Base-by-base conservation (phyloP, 2,113 vertebrate species). In the Merops nubicus region DNA sequence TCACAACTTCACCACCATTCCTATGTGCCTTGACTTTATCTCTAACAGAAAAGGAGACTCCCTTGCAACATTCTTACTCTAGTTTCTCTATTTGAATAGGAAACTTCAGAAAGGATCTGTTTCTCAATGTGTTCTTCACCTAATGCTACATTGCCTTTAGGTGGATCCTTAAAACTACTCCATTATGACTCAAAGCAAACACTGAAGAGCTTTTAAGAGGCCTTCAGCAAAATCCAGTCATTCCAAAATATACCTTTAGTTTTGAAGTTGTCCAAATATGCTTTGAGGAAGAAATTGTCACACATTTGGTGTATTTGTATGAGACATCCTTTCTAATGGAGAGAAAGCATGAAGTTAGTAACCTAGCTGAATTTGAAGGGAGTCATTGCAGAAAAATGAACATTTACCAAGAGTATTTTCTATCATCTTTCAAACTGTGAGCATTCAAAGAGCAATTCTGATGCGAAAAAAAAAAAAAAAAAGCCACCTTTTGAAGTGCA, bases 401-500 rank as follows among this genome's bases (percentile, higher is more conserved):
- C 20, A 12, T 33, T 91, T 88, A 65, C 62, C 5, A 11, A 13
- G 9, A 57, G 3, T 69, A 33, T 57, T 75, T 91, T 69, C 54
- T 38, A 10, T 56, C 36, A 4, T n/a, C 53, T 72, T 85, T 88
- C 36, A 54, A 79, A 45, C 16, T 50, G 33, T 69, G 43, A 79
- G 34, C 36, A 45, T 69, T 83, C 59, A 67, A 93, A 88, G 36
- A 83, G 36, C 17, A 86, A 83, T 83, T 85, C 75, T 34, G 33
- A 72, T 76, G 79, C 16, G 31, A 62, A 60, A 72, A 45, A 40
- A 5, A 36, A 16, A 7, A 53, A 60, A 26, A 26, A 13, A 7
- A n/a, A n/a, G n/a, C n/a, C n/a, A n/a, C 57, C 59, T 85, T 93
- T 89, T 93, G 76, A 94, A 95, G 81, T 89, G 82, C 54, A 93